phyloP scores from a whole-genome alignment of 2,113 vertebrate genomes.

The Elachura formosa region DNA sequence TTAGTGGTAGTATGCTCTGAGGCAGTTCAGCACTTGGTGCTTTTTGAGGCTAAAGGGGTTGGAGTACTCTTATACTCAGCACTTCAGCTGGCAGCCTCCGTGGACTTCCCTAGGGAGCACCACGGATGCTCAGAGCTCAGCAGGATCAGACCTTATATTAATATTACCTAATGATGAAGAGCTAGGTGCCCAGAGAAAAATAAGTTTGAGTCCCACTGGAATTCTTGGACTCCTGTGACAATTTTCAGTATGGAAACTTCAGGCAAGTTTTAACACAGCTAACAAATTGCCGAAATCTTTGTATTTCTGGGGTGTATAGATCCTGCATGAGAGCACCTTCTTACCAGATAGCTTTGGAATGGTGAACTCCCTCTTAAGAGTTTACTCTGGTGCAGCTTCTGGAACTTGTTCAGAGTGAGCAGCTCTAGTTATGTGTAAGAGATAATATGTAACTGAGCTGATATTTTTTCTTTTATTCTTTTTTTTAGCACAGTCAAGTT shows the following conservation, averaged over 20 bases:
- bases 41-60: background rate
- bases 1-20: fast-evolving
- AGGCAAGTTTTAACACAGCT: background rate
- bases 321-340: background rate
- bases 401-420: background rate
- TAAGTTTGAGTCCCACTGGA: background rate
- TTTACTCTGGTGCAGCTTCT: background rate
- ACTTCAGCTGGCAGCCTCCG: background rate
- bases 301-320: background rate
- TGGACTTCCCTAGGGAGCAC: background rate
- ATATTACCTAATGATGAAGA: background rate
- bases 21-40: background rate
- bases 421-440: background rate
- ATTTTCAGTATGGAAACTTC: background rate
- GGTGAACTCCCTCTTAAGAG: background rate
- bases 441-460: background rate
- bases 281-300: background rate
- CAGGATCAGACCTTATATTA: background rate
- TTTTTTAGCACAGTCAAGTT: background rate
- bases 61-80: background rate
- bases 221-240: background rate
- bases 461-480: background rate
- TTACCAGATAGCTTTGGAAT: background rate
- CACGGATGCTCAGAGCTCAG: background rate
- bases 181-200: background rate